Base-by-base conservation (phyloP, 2,888 invertebrate genomes). In the Orthonevra nobilis region DNA sequence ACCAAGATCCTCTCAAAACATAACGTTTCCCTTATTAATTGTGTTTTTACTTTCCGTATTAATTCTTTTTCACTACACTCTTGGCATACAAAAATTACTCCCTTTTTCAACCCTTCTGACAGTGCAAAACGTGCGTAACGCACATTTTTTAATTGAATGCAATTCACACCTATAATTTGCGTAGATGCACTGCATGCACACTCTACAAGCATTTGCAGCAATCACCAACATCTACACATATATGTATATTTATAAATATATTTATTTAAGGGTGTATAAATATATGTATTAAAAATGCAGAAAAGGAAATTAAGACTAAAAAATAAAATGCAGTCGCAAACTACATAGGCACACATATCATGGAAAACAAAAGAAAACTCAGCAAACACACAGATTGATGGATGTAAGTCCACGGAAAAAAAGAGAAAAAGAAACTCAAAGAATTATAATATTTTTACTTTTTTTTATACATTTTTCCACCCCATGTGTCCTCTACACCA, bases 121-220 rank as follows among this genome's bases (percentile, higher is more conserved):
- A 10, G n/a, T 20, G 12, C 10, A 28, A 40, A 73, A 72, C 58
- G 52, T 74, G 68, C 73, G 73, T 74, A 52, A 74, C 73, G 73
- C 73, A 74, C 68, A 66, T 72, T 63, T 64, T 58, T 28, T 50
- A 74, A 74, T 74, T 60, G 73, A 74, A 74, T 68, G 60, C 73
- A 73, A 73, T 74, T 74, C 73, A 74, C 73, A 74, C 73, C 73
- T 74, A 36, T 42, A 68, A 68, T 68, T 52, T 36, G 52, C 30
- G 68, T 28, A 68, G 20, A 58, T 17, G 10, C 32, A 54, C 46
- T 50, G 32, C 34, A 19, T 58, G 42, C 20, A 44, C 32, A 56
- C 40, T 34, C 42, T 34, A n/a, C 52, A 64, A 52, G 52, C 52
- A 64, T 32, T 32, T 42, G 50, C 50, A 50, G 30, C 34, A 38